Conservation (phyloP, 2,797 vertebrate genomes). For the Poeciliopsis presidionis region DNA sequence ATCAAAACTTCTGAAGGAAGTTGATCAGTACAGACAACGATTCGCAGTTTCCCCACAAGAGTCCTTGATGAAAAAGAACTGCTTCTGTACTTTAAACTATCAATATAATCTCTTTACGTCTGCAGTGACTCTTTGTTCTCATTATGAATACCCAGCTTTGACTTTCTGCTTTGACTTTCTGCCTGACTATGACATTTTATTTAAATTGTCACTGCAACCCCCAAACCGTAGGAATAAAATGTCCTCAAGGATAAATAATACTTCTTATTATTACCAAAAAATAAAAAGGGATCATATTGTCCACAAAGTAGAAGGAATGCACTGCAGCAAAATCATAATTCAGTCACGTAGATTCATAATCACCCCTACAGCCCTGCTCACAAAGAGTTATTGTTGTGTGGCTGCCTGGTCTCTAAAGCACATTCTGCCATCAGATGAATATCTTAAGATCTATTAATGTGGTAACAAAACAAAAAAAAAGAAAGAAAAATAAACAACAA, state of each 20-base stretch:
- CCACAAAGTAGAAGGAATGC: conserved; percentile 2
- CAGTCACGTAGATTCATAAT: conserved; percentile 35
- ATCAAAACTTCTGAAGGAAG: background rate
- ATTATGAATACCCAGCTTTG: background rate
- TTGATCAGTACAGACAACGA: background rate
- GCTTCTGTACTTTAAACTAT: background rate
- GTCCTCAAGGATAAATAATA: background rate
- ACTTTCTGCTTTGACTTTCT: background rate
- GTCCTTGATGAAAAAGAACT: background rate
- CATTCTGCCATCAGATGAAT: conserved; percentile 49
- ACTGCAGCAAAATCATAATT: conserved; percentile 15
- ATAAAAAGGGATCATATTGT: background rate
- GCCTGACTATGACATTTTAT: background rate
- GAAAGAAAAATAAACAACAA: background rate
- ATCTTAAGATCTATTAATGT: conserved; percentile 52
- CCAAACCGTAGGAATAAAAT: background rate
- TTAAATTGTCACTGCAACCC: background rate
- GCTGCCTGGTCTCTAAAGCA: conserved; percentile 43
- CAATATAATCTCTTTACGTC: background rate
- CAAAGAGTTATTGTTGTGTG: conserved; percentile 39
- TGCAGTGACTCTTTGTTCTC: background rate
- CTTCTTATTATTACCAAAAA: background rate
- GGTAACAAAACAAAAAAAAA: conserved; percentile 10
- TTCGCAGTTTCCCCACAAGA: background rate
- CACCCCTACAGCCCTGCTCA: conserved; percentile 37